Conservation (phyloP, 37 sponge, comb jelly and placozoan species). For the Ephydatia muelleri region DNA sequence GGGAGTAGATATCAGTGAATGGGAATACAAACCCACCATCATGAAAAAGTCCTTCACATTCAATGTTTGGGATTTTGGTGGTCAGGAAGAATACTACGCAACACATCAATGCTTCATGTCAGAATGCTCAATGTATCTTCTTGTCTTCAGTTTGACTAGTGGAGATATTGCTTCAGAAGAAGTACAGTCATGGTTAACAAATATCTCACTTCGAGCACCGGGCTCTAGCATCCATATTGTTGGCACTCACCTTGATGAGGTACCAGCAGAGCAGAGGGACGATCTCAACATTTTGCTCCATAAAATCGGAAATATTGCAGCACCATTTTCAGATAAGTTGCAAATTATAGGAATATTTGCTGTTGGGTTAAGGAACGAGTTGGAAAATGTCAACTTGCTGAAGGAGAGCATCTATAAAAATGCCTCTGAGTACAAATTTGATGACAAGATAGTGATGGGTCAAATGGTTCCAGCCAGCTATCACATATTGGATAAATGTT, state of each 20-base stretch:
- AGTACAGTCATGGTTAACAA: slow-evolving; percentile 88
- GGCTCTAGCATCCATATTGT: slow-evolving; percentile 81
- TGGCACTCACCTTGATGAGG: slow-evolving; percentile 84
- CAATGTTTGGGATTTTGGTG: slow-evolving; percentile 97
- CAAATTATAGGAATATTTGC: slow-evolving; percentile 57
- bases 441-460: slow-evolving; percentile 75
- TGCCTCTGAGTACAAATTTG: slow-evolving; percentile 58
- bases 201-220: slow-evolving; percentile 86
- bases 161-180: slow-evolving; percentile 75
- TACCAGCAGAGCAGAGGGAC: slow-evolving; percentile 55
- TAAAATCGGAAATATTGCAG: slow-evolving; percentile 44
- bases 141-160: slow-evolving; percentile 75
- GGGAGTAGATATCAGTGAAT: slow-evolving; percentile 90
- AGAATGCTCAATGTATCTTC: slow-evolving; percentile 85
- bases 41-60: slow-evolving; percentile 65
- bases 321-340: slow-evolving; percentile 38
- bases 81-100: slow-evolving; percentile 95
- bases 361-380: slow-evolving; percentile 58
- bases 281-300: slow-evolving; percentile 38
- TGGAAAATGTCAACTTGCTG: slow-evolving; percentile 71
- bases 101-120: slow-evolving; percentile 96
- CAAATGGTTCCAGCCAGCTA: slow-evolving; percentile 89
- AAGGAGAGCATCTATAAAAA: slow-evolving; percentile 83
- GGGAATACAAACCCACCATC: slow-evolving; percentile 58
- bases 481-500: slow-evolving; percentile 66